Evolutionary conservation across 2,797 vertebrate genomes (phyloP), one percentile per base, ranked within the genome.

Genomic region (Bradypodion ventrale): DNA sequence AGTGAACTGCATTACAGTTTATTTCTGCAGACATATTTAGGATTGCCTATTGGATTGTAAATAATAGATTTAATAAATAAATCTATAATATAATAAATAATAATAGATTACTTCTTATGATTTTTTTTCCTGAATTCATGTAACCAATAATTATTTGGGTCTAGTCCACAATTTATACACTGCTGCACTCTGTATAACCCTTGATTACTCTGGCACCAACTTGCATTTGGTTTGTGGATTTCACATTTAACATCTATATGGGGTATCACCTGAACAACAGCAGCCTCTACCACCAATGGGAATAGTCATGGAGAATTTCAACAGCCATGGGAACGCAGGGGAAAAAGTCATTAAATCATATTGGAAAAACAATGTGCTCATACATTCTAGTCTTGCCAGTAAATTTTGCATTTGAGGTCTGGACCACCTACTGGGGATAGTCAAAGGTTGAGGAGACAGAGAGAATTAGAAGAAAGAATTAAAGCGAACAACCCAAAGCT

Each of bases 281-380:
- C 92, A 95, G 89, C 88, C 90, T 91, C 84, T 85, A 74, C 93
- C 46, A 59, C 93, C 94, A 94, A 93, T 91, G 89, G 87, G 94
- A 95, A 92, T 94, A 93, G 95, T 93, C 94, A 93, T 10, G 65
- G 89, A 91, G 93, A 94, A 94, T 92, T 94, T 93, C 93, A 94
- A 92, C 91, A 93, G 94, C 91, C 92, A 91, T 65, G 69, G 88
- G 92, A 93, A 93, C 90, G 92, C n/a, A n/a, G n/a, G 92, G 92
- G 93, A 37, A 93, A 93, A 93, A 89, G 92, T 94, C 94, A 92
- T 94, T 95, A 95, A 96, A 95, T 96, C 95, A 94, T 94, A 93
- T 82, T 62, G 8, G 85, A 91, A 92, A 95, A 95, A 94, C 94
- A 95, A 89, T 87, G 88, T 89, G 92, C 92, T 94, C 92, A 85